Conservation (phyloP, 2,797 vertebrate genomes). For the Coregonus ussuriensis region DNA sequence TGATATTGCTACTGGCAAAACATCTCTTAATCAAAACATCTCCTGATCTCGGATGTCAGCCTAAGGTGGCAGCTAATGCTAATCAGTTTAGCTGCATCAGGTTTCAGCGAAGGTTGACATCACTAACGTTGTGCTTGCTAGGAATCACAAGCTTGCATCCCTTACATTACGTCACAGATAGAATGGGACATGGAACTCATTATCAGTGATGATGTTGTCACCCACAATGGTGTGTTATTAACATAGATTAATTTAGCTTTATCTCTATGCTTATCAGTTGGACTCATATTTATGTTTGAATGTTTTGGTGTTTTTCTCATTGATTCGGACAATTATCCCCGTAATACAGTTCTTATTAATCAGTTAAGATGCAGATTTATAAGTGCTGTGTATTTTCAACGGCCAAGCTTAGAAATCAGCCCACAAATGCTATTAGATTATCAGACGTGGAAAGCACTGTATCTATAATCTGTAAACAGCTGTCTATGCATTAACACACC, state of each 20-base stretch:
- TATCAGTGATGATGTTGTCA: neutral
- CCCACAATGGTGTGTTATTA: neutral
- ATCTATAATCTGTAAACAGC: slow-evolving; percentile 44
- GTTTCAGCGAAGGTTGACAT: neutral
- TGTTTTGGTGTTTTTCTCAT: neutral
- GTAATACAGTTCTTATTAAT: neutral
- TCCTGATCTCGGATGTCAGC: neutral
- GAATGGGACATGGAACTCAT: neutral
- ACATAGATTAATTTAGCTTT: neutral
- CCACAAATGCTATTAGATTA: slow-evolving; percentile 15
- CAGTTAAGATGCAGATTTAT: too few relatives aligned
- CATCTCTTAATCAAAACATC: neutral
- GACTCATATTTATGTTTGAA: neutral
- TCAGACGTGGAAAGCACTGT: slow-evolving; percentile 30
- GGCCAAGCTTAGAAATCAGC: slow-evolving; percentile 15
- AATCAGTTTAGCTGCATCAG: neutral
- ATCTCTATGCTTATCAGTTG: neutral
- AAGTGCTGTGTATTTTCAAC: neutral
- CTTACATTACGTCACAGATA: neutral
- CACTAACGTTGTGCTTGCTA: neutral
- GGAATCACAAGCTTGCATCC: neutral
- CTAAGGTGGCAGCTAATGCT: neutral
- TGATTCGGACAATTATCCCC: neutral
- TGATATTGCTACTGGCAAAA: neutral
- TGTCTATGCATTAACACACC: slow-evolving; percentile 14